phyloP scores from a whole-genome alignment of 2,888 invertebrate species.

The Timema cristinae region DNA sequence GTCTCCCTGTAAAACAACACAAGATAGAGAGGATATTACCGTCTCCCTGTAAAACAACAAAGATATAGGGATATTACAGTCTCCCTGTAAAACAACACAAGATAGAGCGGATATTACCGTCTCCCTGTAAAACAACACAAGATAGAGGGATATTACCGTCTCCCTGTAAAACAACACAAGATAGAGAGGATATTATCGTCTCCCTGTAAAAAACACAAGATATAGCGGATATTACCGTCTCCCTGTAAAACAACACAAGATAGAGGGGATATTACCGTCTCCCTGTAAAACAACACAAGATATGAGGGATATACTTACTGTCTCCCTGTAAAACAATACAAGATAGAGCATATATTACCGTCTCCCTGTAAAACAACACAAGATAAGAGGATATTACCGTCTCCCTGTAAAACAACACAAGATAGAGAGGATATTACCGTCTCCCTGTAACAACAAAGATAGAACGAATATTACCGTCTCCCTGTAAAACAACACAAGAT shows the following conservation, averaged over 20 bases:
- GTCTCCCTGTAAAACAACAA: constrained; percentile 64
- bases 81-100: constrained; percentile 60
- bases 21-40: constrained; percentile 74
- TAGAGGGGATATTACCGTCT: constrained; percentile 83
- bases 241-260: constrained; percentile 55
- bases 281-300: constrained; percentile 55
- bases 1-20: constrained; percentile 64
- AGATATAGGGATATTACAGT: constrained; percentile 69
- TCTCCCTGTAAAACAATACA: constrained; percentile 64
- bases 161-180: constrained; percentile 55
- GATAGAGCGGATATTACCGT: constrained; percentile 79
- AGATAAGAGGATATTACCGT: constrained; percentile 79
- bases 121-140: constrained; percentile 60
- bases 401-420: constrained; percentile 60
- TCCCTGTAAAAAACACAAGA: constrained; percentile 55
- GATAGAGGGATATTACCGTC: constrained; percentile 74
- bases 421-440: constrained; percentile 79
- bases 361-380: constrained; percentile 64
- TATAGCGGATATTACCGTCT: constrained; percentile 87
- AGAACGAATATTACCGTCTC: constrained; percentile 83
- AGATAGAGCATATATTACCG: constrained; percentile 74
- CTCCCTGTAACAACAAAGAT: constrained; percentile 59
- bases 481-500: constrained; percentile 50
- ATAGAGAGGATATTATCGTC: constrained; percentile 83
- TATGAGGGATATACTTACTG: constrained; percentile 67